Base-by-base conservation (phyloP, 2,888 invertebrate genomes). In the Andrena haemorrhoa region DNA sequence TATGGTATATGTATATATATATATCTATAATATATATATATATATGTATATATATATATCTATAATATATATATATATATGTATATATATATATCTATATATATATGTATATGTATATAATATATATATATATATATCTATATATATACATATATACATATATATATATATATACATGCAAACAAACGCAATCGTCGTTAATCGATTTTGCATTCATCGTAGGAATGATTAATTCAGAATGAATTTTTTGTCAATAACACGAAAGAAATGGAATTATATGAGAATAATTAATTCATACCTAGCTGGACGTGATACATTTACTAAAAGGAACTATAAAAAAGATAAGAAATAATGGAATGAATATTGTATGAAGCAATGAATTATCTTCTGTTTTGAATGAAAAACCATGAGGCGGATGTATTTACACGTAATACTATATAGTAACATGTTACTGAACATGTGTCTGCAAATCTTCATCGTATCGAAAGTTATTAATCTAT, bases 341-440 rank as follows among this genome's bases (percentile, higher is more conserved):
- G 58, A 73, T 71, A 75, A 76, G 72, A 75, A 8, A 76, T 81
- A 69, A 72, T 81, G 81, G 71, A 82, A 82, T 80, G 81, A 75
- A 82, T 69, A 66, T 68, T 72, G 68, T 64, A 75, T 16, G 65
- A 74, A 70, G 20, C 49, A 72, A 81, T 73, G 64, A 70, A 73
- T 61, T 41, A 63, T 69, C 31, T 66, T 68, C 12, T 10, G 26
- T 70, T 74, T 65, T 51, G 6, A 35, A 74, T 41, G 66, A 64
- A 68, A 81, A 68, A 81, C 51, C 61, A 41, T 53, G 68, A 71
- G 31, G 20, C 60, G 77, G 29, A 73, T 79, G 61, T 87, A 78
- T 79, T 84, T 72, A 73, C 63, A 81, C 68, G 65, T 83, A 83
- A 83, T 83, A 83, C 82, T 83, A 80, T 73, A 64, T 77, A 81